phyloP scores from a whole-genome alignment of 64 coral and sea anemone species.

The Pocillopora verrucosa region DNA sequence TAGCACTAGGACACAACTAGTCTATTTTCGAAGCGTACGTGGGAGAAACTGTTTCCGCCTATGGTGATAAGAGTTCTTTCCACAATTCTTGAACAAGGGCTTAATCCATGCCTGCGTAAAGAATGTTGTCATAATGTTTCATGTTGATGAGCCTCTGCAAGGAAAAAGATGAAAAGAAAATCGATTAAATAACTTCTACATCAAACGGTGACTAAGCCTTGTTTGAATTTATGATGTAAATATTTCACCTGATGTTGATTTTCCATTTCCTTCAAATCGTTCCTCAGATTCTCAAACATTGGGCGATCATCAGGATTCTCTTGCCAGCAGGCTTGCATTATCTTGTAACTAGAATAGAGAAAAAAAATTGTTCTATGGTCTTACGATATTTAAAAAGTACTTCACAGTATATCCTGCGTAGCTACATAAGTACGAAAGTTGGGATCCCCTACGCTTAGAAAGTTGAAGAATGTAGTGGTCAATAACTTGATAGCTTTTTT shows the following conservation, averaged over 20 bases:
- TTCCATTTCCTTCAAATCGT: conserved; percentile 8
- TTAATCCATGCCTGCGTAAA: conserved; percentile 54
- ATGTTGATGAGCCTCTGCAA: conserved; percentile 51
- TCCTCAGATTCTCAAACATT: background rate
- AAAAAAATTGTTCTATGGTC: no score
- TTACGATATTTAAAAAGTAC: no score
- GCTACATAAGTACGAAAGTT: no score
- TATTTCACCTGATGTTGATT: background rate
- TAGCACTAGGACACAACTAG: no score
- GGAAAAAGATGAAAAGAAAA: background rate
- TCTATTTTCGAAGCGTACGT: no score
- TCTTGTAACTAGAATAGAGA: background rate
- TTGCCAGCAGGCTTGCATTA: conserved; percentile 40
- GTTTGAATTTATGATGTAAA: no score
- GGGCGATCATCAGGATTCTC: conserved; percentile 33
- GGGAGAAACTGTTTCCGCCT: background rate
- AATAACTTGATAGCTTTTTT: no score
- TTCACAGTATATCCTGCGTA: no score
- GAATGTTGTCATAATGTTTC: conserved; percentile 50
- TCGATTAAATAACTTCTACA: background rate
- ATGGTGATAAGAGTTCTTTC: no score
- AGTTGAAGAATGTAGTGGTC: no score
- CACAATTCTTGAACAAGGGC: no score
- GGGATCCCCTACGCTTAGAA: no score
- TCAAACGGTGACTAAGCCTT: background rate